Evolutionary conservation across 1,140 invertebrate species (phyloP).

Genomic region (Trichoplusia ni): DNA sequence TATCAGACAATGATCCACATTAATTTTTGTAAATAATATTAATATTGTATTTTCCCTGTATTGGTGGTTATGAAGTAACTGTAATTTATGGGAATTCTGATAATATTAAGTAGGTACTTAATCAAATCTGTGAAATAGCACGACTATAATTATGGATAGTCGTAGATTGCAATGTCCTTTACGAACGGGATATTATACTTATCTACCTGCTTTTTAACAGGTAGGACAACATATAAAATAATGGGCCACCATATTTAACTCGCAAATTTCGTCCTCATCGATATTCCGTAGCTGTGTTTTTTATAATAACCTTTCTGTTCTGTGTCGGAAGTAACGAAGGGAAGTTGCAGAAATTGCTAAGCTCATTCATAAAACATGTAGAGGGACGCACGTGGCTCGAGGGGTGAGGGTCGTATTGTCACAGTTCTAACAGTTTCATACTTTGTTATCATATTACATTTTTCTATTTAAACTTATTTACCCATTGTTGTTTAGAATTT

Average conservation of each 20-base stretch:
- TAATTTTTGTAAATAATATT: too few relatives aligned
- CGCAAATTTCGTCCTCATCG: conserved; percentile 29
- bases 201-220: too few relatives aligned
- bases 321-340: conserved; percentile 44
- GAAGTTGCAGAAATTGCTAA: conserved; percentile 50
- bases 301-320: conserved; percentile 41
- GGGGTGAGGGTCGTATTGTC: conserved; percentile 43
- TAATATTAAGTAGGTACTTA: too few relatives aligned
- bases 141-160: too few relatives aligned
- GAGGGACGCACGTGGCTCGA: conserved; percentile 49
- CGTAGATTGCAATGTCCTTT: too few relatives aligned
- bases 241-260: not conserved
- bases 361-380: conserved; percentile 63
- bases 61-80: too few relatives aligned
- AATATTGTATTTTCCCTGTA: too few relatives aligned
- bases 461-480: not conserved
- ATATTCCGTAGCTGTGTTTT: conserved; percentile 38
- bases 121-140: too few relatives aligned
- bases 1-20: too few relatives aligned
- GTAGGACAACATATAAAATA: too few relatives aligned
- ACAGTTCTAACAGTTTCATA: conserved; percentile 22
- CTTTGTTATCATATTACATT: not conserved
- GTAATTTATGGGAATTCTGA: too few relatives aligned
- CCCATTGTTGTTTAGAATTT: not conserved
- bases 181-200: too few relatives aligned